A percentile compares a stretch with the other conserved stretches of the same genome.
These are phyloP conservation scores for Carabus problematicus DNA, from an alignment of 2,888 invertebrate genomes.

Conservation along the genomic window DNA sequence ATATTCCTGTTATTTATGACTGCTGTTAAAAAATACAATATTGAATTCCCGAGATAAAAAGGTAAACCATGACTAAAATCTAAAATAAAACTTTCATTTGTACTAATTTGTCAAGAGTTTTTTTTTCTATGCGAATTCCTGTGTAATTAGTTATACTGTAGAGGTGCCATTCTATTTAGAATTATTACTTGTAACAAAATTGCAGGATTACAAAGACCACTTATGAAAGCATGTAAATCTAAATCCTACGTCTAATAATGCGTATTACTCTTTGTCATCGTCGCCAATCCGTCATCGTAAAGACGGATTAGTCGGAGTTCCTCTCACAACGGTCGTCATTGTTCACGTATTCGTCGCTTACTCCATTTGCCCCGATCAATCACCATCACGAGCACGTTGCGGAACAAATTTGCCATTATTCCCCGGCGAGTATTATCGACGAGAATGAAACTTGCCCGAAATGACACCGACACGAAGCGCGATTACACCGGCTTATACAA, in stretches of 20 bases:
- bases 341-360: slow-evolving; percentile 33
- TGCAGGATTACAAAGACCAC: too few species aligned
- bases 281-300: slow-evolving; percentile 25
- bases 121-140: too few species aligned
- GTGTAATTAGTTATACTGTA: too few species aligned
- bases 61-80: too few species aligned
- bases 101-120: too few species aligned
- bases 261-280: slow-evolving; percentile 15
- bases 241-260: slow-evolving; percentile 12
- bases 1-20: too few species aligned
- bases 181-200: too few species aligned
- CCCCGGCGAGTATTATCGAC: slow-evolving; percentile 15
- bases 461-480: slow-evolving; percentile 4
- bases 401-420: slow-evolving; percentile 40
- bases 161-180: too few species aligned
- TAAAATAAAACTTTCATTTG: too few species aligned
- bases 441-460: slow-evolving; percentile 6
- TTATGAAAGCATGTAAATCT: slow-evolving; percentile 6
- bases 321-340: not conserved
- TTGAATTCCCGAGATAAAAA: too few species aligned
- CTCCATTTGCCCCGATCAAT: slow-evolving; percentile 36
- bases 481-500: slow-evolving; percentile 7
- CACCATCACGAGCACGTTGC: slow-evolving; percentile 27
- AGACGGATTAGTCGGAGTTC: slow-evolving; percentile 17
- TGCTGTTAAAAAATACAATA: too few species aligned